Conservation (phyloP, 53 echinoderm and acorn worm species). For the Mesocentrotus franciscanus region DNA sequence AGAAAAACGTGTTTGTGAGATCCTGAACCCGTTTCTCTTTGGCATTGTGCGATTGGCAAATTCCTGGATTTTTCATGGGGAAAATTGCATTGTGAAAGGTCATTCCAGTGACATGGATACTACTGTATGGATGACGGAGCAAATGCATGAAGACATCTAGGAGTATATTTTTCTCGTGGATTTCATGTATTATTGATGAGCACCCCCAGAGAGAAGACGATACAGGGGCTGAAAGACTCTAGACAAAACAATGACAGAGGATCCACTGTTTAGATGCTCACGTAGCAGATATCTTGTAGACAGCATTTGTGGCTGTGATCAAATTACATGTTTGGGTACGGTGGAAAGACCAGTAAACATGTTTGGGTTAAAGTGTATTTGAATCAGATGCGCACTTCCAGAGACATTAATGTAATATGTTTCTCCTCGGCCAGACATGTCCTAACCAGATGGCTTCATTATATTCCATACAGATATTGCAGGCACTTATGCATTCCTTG, state of each 20-base stretch:
- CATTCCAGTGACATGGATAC: background rate
- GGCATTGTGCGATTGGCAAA: background rate
- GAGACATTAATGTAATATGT: background rate
- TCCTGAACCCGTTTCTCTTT: background rate
- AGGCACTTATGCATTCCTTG: background rate
- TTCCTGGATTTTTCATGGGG: background rate
- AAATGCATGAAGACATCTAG: background rate
- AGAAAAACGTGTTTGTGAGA: too few relatives aligned
- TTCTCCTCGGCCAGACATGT: background rate
- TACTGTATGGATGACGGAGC: background rate
- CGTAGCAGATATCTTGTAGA: background rate
- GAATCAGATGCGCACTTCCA: background rate
- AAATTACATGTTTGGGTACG: background rate
- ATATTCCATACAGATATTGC: background rate
- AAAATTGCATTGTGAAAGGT: background rate
- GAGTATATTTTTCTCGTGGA: background rate
- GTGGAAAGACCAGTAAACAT: background rate
- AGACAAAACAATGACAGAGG: background rate
- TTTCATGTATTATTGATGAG: background rate
- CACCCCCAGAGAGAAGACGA: background rate
- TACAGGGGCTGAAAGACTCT: background rate
- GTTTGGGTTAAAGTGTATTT: background rate
- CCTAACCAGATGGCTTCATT: background rate
- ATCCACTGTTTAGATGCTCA: background rate
- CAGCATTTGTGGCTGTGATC: background rate